A percentile compares a stretch with the other conserved stretches of the same genome.
phyloP scores from a whole-genome alignment of 2,113 vertebrate genomes.

The Muscicapa adusta region DNA sequence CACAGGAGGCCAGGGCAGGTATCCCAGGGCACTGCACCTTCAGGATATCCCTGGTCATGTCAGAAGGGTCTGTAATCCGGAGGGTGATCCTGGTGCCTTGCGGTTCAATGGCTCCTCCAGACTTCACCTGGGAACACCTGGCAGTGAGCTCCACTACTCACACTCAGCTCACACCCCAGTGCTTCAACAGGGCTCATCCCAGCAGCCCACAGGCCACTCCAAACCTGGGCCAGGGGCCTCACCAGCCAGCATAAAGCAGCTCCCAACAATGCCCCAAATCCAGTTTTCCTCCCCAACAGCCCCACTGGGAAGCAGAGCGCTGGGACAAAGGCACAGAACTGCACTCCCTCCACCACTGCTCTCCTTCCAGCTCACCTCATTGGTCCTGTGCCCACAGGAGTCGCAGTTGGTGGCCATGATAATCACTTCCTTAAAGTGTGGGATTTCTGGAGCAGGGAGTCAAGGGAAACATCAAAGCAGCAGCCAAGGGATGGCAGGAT shows the following conservation, averaged over 20 bases:
- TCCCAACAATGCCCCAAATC: neutral
- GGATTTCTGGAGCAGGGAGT: constrained; percentile 79
- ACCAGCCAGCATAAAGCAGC: neutral
- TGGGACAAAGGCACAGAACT: accelerated
- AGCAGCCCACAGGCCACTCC: neutral
- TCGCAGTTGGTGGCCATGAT: constrained; percentile 98
- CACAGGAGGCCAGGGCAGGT: accelerated
- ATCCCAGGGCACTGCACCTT: constrained; percentile 70
- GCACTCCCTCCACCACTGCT: accelerated
- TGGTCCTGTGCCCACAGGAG: constrained; percentile 89
- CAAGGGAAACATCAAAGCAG: constrained; percentile 17
- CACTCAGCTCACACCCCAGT: accelerated
- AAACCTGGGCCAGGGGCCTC: neutral
- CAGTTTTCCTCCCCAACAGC: neutral
- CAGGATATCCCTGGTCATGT: constrained; percentile 91
- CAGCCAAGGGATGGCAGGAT: accelerated
- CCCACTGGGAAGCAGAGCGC: neutral
- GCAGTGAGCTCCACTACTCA: neutral
- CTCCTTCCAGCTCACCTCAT: constrained; percentile 74
- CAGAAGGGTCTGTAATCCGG: constrained; percentile 79
- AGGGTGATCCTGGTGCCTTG: constrained; percentile 88
- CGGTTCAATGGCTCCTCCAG: constrained; percentile 87
- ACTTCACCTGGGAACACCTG: constrained; percentile 76
- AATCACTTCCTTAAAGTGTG: constrained; percentile 95
- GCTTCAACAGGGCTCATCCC: neutral